Percentiles rank a stretch among this genome's conserved stretches.
phyloP scores from a whole-genome alignment of 2,888 invertebrate species.

The Serripes groenlandicus region DNA sequence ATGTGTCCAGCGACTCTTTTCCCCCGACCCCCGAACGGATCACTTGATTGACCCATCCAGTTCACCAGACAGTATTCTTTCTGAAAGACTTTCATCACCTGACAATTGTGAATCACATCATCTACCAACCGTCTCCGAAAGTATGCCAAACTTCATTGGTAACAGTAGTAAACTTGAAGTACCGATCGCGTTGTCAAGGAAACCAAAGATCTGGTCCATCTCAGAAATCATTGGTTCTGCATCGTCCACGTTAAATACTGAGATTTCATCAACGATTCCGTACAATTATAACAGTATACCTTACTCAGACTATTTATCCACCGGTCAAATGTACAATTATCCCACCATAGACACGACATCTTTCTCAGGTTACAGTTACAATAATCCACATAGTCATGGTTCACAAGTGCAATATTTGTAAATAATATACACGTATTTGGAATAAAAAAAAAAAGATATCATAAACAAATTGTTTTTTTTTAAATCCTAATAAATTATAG shows the following conservation, averaged over 20 bases:
- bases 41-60: constrained; percentile 44
- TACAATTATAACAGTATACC: neutral
- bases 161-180: neutral
- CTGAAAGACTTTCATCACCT: neutral
- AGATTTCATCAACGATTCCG: neutral
- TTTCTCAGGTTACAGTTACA: neutral
- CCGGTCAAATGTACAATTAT: neutral
- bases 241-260: constrained; percentile 26
- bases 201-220: constrained; percentile 73
- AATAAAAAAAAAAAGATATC: no score
- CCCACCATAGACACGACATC: neutral
- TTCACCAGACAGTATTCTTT: constrained; percentile 54
- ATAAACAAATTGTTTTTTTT: no score
- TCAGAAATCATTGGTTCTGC: constrained; percentile 66
- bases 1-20: constrained; percentile 54
- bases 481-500: no score
- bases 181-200: constrained; percentile 17
- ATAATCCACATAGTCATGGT: neutral
- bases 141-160: constrained; percentile 20
- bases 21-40: constrained; percentile 43
- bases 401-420: no score
- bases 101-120: constrained; percentile 1
- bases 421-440: no score
- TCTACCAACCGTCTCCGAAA: constrained; percentile 48
- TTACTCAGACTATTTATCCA: constrained; percentile 8